Conservation (phyloP, 1,140 invertebrate species). For the Panagrolaimus sp. region DNA sequence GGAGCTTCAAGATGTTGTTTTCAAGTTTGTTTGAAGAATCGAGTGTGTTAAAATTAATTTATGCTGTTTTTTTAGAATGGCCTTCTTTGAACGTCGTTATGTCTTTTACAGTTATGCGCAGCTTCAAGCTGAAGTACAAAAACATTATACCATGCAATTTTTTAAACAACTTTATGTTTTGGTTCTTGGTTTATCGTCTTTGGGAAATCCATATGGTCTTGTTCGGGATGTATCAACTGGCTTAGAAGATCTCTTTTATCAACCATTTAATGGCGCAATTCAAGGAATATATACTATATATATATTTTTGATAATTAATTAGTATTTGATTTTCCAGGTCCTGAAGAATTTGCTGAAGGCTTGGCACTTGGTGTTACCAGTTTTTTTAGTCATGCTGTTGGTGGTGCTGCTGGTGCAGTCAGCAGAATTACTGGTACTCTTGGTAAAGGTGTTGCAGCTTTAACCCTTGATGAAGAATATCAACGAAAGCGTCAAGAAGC, state of each 20-base stretch:
- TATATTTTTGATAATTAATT: too few species aligned
- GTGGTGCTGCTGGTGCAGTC: slow-evolving; percentile 89
- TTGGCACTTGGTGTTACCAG: slow-evolving; percentile 65
- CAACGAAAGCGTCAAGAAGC: slow-evolving; percentile 83
- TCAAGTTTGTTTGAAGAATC: slow-evolving; percentile 65
- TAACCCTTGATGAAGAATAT: slow-evolving; percentile 93
- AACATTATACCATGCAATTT: slow-evolving; percentile 82
- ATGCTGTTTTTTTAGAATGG: slow-evolving; percentile 68
- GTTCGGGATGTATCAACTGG: slow-evolving; percentile 86
- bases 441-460: slow-evolving; percentile 84
- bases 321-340: too few species aligned
- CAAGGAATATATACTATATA: too few species aligned
- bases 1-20: slow-evolving; percentile 96
- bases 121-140: slow-evolving; percentile 73
- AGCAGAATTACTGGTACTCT: slow-evolving; percentile 77
- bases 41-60: background rate
- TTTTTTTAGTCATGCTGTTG: slow-evolving; percentile 84
- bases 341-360: slow-evolving; percentile 94
- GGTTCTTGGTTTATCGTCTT: slow-evolving; percentile 90
- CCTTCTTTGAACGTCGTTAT: slow-evolving; percentile 84
- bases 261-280: slow-evolving; percentile 85
- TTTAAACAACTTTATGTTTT: slow-evolving; percentile 91
- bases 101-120: slow-evolving; percentile 81
- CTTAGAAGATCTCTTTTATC: slow-evolving; percentile 93
- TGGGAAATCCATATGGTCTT: slow-evolving; percentile 94